phyloP scores from a whole-genome alignment of 2,797 vertebrate genomes.

The Ispidina lecontei region DNA sequence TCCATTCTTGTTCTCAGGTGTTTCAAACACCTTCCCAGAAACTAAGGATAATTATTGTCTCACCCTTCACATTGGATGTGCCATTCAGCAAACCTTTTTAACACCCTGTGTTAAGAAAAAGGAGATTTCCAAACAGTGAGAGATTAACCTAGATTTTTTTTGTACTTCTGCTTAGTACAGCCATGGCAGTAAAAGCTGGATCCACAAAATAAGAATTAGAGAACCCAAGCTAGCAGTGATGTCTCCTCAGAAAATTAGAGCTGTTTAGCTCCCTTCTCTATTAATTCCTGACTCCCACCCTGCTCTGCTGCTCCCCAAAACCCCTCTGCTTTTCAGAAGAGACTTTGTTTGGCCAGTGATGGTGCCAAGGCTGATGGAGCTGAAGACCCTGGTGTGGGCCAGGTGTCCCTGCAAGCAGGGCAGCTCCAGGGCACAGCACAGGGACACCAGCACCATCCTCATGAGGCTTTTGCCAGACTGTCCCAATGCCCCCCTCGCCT shows the following conservation, averaged over 20 bases:
- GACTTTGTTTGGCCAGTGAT: not conserved
- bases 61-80: not conserved
- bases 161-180: not conserved
- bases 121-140: slow-evolving; percentile 5
- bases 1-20: not conserved
- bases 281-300: not conserved
- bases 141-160: not conserved
- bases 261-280: not conserved
- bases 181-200: not conserved
- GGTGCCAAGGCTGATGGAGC: not conserved
- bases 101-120: not conserved
- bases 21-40: slow-evolving; percentile 13
- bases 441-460: not conserved
- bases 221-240: not conserved
- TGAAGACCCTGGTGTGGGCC: not conserved
- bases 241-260: not conserved
- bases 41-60: slow-evolving; percentile 12
- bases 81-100: not conserved
- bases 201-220: not conserved
- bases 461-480: not conserved
- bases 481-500: not conserved
- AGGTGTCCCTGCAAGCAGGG: not conserved
- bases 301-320: not conserved
- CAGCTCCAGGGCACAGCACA: not conserved
- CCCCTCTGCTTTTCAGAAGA: not conserved